Base-by-base conservation (phyloP, 2,113 vertebrate species). In the Lathamus discolor region DNA sequence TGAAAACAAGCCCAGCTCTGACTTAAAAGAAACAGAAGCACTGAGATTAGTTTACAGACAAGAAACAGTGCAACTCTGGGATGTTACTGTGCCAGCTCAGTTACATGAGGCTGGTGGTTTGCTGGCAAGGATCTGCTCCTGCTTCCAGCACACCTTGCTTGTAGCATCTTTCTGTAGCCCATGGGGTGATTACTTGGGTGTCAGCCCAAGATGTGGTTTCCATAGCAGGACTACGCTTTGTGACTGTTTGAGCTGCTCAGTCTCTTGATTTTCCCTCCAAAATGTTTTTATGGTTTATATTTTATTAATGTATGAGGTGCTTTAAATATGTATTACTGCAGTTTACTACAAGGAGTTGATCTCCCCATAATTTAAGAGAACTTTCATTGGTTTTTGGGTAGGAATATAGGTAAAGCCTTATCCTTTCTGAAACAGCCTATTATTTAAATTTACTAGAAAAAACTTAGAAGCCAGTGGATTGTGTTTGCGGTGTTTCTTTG, bases 121-220 rank as follows among this genome's bases (percentile, higher is more conserved):
- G 63, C 70, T 86, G 67, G 31, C 39, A 18, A 29, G 49, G 31
- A 48, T 90, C 79, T 73, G 35, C 7, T 8, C 63, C 43, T 57
- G n/a, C 39, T 88, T 79, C 33, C 52, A 67, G 66, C 41, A 59
- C 27, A 43, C 24, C 9, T 14, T 48, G 35, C 51, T 75, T 25
- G 20, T 17, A 48, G 25, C 39, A 39, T 29, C 57, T 35, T 86
- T n/a, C 46, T 5, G 3, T 24, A 69, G 72, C 37, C 33, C 28
- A 10, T 1, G 1, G 6, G 18, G 22, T 4, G 6, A 17, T 75
- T 29, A 10, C 29, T 49, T 10, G 1, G 24, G 7, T 74, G 43
- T 28, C 28, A 19, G 17, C 20, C 46, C n/a, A 27, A 6, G 10
- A 35, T 62, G 28, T 17, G 4, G 13, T 52, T 84, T 31, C 46